phyloP scores from a whole-genome alignment of 2,888 invertebrate genomes.

The Tanypteryx hageni region DNA sequence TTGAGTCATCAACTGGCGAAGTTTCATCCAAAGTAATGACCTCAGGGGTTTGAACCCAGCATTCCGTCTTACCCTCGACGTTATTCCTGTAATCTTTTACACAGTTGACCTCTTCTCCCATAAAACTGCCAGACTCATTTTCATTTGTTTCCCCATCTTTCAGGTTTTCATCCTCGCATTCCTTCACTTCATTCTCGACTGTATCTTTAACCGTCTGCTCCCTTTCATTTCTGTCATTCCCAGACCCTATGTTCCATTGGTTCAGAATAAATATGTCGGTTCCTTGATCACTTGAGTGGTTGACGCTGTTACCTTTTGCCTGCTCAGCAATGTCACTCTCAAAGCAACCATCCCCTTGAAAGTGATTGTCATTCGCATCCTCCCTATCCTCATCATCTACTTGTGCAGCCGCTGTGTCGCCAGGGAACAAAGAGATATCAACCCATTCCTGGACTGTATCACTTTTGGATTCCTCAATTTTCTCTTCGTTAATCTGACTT shows the following conservation, averaged over 20 bases:
- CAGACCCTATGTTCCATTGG: background rate
- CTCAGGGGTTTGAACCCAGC: background rate
- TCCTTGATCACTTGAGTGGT: background rate
- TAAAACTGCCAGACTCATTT: background rate
- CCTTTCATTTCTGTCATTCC: background rate
- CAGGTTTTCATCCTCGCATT: background rate
- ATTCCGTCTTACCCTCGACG: background rate
- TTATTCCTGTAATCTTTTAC: background rate
- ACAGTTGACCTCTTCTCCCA: background rate
- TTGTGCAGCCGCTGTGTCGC: background rate
- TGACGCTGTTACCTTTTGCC: background rate
- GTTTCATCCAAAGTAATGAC: background rate
- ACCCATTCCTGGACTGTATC: background rate
- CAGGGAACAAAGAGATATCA: conserved; percentile 8
- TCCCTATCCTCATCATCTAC: background rate
- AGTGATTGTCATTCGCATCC: conserved; percentile 1
- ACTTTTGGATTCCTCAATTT: background rate
- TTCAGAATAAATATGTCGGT: conserved; percentile 15
- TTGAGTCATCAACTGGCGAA: background rate
- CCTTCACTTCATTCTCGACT: background rate
- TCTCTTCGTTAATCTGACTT: background rate
- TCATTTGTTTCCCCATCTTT: background rate
- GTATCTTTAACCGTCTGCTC: background rate
- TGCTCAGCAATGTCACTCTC: background rate
- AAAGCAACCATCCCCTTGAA: conserved; percentile 31